phyloP scores from a whole-genome alignment of 2,797 vertebrate species.

The Simalia tracyae region DNA sequence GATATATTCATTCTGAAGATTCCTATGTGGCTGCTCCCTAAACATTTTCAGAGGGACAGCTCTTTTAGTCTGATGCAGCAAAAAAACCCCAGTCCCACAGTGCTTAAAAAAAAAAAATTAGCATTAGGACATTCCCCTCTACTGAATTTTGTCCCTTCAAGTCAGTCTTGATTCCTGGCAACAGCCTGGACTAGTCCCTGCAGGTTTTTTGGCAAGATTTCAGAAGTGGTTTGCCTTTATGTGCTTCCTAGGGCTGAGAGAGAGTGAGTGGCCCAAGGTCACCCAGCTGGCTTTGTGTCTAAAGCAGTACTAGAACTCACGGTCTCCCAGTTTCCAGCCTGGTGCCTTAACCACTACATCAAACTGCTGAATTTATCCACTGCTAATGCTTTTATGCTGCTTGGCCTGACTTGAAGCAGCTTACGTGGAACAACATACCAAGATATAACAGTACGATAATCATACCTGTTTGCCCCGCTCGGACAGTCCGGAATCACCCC shows the following conservation, averaged over 20 bases:
- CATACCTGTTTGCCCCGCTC: constrained; percentile 76
- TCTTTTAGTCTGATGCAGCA: no score
- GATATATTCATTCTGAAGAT: background rate
- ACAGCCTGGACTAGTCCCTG: background rate
- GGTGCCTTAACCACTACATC: background rate
- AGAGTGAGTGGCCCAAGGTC: background rate
- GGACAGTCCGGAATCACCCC: constrained; percentile 86
- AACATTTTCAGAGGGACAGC: background rate
- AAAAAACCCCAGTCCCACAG: no score
- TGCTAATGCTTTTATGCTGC: background rate
- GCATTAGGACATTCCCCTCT: background rate
- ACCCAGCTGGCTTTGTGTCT: background rate
- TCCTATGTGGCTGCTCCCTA: background rate
- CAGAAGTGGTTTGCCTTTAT: background rate
- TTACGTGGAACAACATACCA: background rate
- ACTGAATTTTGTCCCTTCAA: background rate
- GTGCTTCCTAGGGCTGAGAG: background rate
- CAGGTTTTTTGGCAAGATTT: background rate
- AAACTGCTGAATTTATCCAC: background rate
- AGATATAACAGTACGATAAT: background rate
- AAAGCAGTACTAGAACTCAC: background rate
- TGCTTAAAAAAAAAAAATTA: background rate
- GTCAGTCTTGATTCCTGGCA: background rate
- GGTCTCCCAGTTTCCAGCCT: background rate
- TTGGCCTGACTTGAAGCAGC: background rate